Evolutionary conservation across 2,888 invertebrate species (phyloP).

Genomic region (Amphipyra berbera): DNA sequence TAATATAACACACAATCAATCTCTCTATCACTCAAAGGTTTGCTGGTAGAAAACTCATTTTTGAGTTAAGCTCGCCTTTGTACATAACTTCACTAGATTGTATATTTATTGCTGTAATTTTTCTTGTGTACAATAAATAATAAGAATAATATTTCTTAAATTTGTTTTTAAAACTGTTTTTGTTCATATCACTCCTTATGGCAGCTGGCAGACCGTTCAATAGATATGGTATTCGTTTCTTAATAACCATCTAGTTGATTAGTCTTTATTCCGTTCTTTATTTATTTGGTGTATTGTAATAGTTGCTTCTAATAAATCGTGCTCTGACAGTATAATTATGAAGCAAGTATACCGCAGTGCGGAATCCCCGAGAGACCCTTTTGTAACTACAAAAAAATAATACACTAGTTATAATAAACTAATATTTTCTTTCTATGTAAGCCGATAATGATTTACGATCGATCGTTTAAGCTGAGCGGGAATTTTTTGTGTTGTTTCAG

Average conservation of each 20-base stretch:
- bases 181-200: too few species aligned
- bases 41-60: too few species aligned
- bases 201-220: too few species aligned
- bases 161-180: too few species aligned
- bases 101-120: too few species aligned
- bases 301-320: slow-evolving; percentile 27
- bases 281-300: not conserved
- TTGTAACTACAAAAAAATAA: slow-evolving; percentile 12
- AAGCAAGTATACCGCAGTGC: slow-evolving; percentile 24
- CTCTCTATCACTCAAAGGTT: too few species aligned
- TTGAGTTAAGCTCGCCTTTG: too few species aligned
- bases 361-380: slow-evolving; percentile 1
- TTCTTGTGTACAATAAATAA: too few species aligned
- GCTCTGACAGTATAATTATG: slow-evolving; percentile 34
- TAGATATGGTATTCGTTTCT: too few species aligned
- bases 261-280: not conserved
- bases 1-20: too few species aligned
- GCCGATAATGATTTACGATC: slow-evolving; percentile 23
- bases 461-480: slow-evolving; percentile 2
- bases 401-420: slow-evolving; percentile 8
- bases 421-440: slow-evolving; percentile 8
- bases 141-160: too few species aligned
- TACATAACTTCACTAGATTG: too few species aligned
- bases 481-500: slow-evolving; percentile 9
- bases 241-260: not conserved